A percentile compares a stretch with the other conserved stretches of the same genome.
These are phyloP conservation scores for Mustela nigripes DNA, from an alignment of 2,113 vertebrate species.

Conservation along the genomic window DNA sequence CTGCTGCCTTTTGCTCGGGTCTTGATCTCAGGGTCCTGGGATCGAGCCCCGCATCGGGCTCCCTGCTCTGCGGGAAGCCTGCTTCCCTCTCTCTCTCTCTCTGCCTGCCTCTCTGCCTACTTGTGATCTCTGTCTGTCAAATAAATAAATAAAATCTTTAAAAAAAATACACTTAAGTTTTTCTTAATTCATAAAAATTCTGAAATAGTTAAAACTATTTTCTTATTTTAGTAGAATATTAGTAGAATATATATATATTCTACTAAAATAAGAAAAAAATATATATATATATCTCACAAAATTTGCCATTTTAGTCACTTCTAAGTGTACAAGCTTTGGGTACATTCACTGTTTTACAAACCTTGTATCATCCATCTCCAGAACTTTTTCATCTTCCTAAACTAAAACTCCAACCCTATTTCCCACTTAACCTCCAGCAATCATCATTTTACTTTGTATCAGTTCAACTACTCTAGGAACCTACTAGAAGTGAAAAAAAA, in stretches of 20 bases:
- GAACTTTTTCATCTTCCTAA: slow-evolving; percentile 4
- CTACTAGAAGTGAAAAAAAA: background rate
- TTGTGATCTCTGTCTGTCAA: too few relatives aligned
- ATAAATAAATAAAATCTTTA: too few relatives aligned
- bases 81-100: too few relatives aligned
- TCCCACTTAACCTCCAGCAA: background rate
- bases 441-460: background rate
- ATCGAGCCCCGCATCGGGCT: too few relatives aligned
- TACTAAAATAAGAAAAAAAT: too few relatives aligned
- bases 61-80: too few relatives aligned
- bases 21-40: too few relatives aligned
- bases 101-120: too few relatives aligned
- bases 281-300: background rate
- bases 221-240: background rate
- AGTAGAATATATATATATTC: background rate
- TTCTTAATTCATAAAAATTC: background rate
- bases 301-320: background rate
- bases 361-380: background rate
- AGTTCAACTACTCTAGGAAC: background rate
- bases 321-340: background rate
- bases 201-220: background rate
- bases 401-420: slow-evolving; percentile 9
- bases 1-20: too few relatives aligned
- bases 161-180: background rate
- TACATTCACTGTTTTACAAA: background rate